These are phyloP conservation scores for Drosophila lini DNA, from an alignment of 1,140 invertebrate genomes.

Conservation along the genomic window DNA sequence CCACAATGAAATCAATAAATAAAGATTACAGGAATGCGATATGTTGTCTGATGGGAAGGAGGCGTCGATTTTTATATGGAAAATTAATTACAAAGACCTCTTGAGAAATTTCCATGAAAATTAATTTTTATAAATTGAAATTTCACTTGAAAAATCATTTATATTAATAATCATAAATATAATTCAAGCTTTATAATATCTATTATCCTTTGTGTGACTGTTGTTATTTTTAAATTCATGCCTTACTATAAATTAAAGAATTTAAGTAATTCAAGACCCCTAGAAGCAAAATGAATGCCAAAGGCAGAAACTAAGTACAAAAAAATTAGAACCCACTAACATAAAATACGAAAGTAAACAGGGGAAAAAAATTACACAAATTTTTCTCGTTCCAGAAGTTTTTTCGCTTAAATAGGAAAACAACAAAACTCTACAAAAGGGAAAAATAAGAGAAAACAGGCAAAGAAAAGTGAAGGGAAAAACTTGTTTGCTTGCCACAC, in stretches of 20 bases:
- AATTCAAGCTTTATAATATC: not conserved
- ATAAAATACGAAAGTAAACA: conserved; percentile 17
- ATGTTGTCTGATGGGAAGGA: conserved; percentile 23
- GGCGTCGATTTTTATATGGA: not conserved
- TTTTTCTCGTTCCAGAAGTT: conserved; percentile 22
- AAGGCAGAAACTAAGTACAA: conserved; percentile 11
- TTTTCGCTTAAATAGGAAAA: conserved; percentile 39
- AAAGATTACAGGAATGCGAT: conserved; percentile 22
- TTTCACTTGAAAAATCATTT: not conserved
- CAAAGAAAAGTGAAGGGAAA: conserved; percentile 32
- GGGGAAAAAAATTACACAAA: conserved; percentile 14
- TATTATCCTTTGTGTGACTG: not conserved
- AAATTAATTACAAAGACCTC: not conserved
- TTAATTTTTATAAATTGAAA: not conserved
- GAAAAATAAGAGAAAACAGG: conserved; percentile 16
- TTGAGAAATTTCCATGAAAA: not conserved
- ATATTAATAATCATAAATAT: not conserved
- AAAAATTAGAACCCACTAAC: conserved; percentile 16
- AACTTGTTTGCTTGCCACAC: conserved; percentile 66
- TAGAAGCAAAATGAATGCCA: not conserved
- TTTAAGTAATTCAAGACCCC: not conserved
- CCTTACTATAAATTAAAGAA: not conserved
- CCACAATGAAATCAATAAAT: conserved; percentile 60
- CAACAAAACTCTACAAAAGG: conserved; percentile 17
- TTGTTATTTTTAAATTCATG: not conserved